Percentiles rank a stretch among this genome's conserved stretches.
Evolutionary conservation across 2,113 vertebrate species (phyloP).

Genomic region (Apodemus sylvaticus): DNA sequence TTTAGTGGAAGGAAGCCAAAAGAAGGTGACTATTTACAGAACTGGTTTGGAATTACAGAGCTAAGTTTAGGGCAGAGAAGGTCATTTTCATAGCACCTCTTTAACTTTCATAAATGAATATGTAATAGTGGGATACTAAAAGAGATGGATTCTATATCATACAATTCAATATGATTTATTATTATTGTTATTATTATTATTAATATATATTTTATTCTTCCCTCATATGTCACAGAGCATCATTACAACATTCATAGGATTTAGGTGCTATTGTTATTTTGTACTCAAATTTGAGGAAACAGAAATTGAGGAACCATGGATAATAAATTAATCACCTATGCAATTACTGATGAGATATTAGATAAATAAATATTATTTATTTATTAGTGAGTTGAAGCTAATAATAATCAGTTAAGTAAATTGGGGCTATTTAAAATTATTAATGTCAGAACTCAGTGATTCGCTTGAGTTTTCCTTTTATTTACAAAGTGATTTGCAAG

Average conservation of each 20-base stretch:
- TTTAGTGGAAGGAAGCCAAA: conserved; percentile 19
- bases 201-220: background rate
- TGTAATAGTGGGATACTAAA: background rate
- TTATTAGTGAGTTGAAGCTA: background rate
- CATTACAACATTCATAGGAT: background rate
- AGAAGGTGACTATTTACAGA: conserved; percentile 1
- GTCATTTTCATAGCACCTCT: background rate
- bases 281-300: background rate
- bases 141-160: background rate
- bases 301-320: background rate
- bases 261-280: background rate
- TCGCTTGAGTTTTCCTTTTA: background rate
- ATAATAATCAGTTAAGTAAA: background rate
- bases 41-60: conserved; percentile 58
- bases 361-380: background rate
- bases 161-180: background rate
- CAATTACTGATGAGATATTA: background rate
- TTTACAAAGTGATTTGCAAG: conserved; percentile 21
- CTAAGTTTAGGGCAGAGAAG: background rate
- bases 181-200: background rate
- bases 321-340: background rate
- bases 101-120: background rate
- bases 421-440: background rate
- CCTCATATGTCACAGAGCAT: background rate
- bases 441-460: background rate